Evolutionary conservation across 2,797 vertebrate genomes (phyloP).

Genomic region (Megaceryle alcyon): DNA sequence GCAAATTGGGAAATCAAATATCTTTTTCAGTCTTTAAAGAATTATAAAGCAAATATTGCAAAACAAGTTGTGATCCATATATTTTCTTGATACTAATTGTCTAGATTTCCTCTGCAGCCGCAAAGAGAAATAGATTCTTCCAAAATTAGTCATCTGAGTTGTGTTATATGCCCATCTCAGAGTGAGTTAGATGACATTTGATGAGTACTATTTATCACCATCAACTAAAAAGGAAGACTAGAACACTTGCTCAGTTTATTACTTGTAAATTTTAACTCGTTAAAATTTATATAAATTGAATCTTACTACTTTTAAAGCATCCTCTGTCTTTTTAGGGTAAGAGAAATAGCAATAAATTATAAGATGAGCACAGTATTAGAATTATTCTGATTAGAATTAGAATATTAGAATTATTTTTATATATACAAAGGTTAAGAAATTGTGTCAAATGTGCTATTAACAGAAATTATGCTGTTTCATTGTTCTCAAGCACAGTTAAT

Average conservation of each 20-base stretch:
- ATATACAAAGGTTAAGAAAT: too few species aligned
- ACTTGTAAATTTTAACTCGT: background rate
- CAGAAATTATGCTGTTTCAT: background rate
- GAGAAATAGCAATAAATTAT: background rate
- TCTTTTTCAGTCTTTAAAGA: background rate
- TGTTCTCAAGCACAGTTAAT: background rate
- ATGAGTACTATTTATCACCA: background rate
- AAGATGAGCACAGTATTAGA: background rate
- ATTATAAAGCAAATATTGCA: background rate
- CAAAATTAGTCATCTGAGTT: background rate
- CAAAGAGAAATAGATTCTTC: background rate
- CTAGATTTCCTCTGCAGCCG: background rate
- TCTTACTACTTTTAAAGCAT: background rate
- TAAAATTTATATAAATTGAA: background rate
- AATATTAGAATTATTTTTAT: background rate
- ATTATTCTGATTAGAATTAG: too few species aligned
- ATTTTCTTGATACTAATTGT: background rate
- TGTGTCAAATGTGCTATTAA: background rate
- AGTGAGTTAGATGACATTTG: background rate
- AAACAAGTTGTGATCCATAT: background rate
- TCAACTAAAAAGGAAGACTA: background rate
- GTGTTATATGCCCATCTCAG: background rate
- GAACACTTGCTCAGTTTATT: background rate
- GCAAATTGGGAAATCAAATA: background rate
- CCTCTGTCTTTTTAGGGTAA: background rate